Percentiles rank a stretch among this genome's conserved stretches.
Conservation (phyloP, 2,113 vertebrate genomes). For the Ascaphus truei region DNA sequence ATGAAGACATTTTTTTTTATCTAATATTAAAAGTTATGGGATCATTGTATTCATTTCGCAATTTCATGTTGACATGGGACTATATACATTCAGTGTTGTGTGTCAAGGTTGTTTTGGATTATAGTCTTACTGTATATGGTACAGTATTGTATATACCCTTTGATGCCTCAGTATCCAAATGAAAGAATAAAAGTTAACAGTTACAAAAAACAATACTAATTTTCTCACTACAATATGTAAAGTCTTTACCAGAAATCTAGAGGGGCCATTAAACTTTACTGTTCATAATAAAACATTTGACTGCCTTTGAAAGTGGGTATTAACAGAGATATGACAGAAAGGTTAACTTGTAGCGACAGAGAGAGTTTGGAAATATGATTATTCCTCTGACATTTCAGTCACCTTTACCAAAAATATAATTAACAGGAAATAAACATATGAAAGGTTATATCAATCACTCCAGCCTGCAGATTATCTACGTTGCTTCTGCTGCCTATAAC, state of each 20-base stretch:
- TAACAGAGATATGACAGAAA: constrained; percentile 2
- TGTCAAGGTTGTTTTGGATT: too few species aligned
- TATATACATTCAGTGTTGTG: too few species aligned
- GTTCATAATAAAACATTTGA: constrained; percentile 24
- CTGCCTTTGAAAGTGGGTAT: constrained; percentile 19
- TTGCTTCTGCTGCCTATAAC: too few species aligned
- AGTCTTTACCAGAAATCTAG: background rate
- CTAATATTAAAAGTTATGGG: too few species aligned
- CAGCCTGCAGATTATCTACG: background rate
- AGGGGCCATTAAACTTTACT: constrained; percentile 23
- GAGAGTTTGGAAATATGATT: background rate
- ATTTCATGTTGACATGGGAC: too few species aligned
- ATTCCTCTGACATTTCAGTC: constrained; percentile 5
- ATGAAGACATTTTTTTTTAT: too few species aligned
- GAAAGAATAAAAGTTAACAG: background rate
- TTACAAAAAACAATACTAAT: constrained; percentile 9
- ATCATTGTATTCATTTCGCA: too few species aligned
- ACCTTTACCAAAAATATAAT: constrained; percentile 2
- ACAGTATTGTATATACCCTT: background rate
- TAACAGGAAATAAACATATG: background rate
- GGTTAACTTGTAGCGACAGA: constrained; percentile 13
- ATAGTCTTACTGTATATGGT: too few species aligned
- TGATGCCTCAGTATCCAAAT: background rate
- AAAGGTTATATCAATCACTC: background rate
- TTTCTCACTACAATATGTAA: background rate